Conservation (phyloP, 2,797 vertebrate species). For the Adrianichthys oophorus region DNA sequence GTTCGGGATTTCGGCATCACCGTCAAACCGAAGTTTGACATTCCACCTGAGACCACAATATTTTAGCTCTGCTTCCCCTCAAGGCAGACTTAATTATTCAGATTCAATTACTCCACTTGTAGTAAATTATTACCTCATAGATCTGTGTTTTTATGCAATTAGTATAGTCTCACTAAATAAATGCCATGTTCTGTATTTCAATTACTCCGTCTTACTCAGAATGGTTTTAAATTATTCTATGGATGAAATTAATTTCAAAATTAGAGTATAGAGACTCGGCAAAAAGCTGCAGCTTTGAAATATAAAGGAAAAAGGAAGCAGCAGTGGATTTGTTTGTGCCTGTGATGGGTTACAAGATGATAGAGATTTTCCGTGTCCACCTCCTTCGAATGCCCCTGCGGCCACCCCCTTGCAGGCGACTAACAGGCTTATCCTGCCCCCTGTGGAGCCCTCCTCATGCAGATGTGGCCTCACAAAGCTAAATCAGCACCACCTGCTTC, state of each 20-base stretch:
- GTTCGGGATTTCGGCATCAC: slow-evolving; percentile 40
- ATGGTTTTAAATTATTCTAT: slow-evolving; percentile 40
- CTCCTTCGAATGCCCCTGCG: slow-evolving; percentile 6
- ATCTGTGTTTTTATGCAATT: slow-evolving; percentile 42
- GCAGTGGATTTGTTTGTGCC: slow-evolving; percentile 13
- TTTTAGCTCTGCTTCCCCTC: slow-evolving; percentile 22
- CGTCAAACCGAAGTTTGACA: slow-evolving; percentile 24
- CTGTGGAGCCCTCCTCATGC: slow-evolving; percentile 24
- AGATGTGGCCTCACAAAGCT: slow-evolving; percentile 19
- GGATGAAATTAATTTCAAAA: slow-evolving; percentile 62
- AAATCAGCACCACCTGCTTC: slow-evolving; percentile 16
- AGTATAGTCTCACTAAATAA: slow-evolving; percentile 36
- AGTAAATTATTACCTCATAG: slow-evolving; percentile 70
- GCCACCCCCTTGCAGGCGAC: slow-evolving; percentile 28
- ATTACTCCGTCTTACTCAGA: slow-evolving; percentile 24
- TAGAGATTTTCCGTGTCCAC: slow-evolving; percentile 30
- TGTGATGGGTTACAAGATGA: slow-evolving; percentile 25
- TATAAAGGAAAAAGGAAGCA: slow-evolving; percentile 25
- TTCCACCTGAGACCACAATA: slow-evolving; percentile 26
- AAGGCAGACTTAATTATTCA: slow-evolving; percentile 46
- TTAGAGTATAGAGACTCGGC: slow-evolving; percentile 45
- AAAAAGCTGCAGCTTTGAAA: slow-evolving; percentile 56
- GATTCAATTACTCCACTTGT: slow-evolving; percentile 72
- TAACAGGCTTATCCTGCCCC: slow-evolving; percentile 65
- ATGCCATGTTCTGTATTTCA: slow-evolving; percentile 40